These are phyloP conservation scores for Condylura cristata DNA, from an alignment of 2,113 vertebrate species.

Conservation along the genomic window DNA sequence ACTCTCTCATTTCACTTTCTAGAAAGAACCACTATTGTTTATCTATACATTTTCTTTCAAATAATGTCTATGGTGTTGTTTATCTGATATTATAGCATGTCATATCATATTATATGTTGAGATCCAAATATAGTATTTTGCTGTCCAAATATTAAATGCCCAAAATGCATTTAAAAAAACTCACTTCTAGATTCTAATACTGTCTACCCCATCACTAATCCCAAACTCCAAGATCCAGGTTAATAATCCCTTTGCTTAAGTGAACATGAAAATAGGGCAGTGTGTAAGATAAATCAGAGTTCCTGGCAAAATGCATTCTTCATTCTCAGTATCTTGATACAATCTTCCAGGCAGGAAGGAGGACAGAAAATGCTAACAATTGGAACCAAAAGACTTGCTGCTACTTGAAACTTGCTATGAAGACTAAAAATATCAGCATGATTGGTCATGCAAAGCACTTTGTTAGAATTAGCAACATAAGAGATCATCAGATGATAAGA, in stretches of 20 bases:
- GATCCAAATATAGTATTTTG: not conserved
- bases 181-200: not conserved
- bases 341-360: not conserved
- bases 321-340: not conserved
- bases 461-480: not conserved
- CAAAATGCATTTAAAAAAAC: not conserved
- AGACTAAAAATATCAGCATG: not conserved
- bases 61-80: too few relatives aligned
- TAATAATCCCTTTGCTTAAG: not conserved
- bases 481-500: not conserved
- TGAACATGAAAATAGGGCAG: not conserved
- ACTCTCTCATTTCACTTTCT: not conserved
- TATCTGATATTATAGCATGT: too few relatives aligned
- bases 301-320: conserved; percentile 5
- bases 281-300: not conserved
- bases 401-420: not conserved
- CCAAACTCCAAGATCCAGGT: not conserved
- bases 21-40: not conserved
- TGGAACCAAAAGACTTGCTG: not conserved
- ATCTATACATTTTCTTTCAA: not conserved
- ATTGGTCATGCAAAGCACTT: not conserved
- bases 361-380: not conserved
- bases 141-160: conserved; percentile 1
- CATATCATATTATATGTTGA: too few relatives aligned
- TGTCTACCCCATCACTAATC: not conserved